Evolutionary conservation across 2,797 vertebrate genomes (phyloP).

Genomic region (Acanthornis magna): DNA sequence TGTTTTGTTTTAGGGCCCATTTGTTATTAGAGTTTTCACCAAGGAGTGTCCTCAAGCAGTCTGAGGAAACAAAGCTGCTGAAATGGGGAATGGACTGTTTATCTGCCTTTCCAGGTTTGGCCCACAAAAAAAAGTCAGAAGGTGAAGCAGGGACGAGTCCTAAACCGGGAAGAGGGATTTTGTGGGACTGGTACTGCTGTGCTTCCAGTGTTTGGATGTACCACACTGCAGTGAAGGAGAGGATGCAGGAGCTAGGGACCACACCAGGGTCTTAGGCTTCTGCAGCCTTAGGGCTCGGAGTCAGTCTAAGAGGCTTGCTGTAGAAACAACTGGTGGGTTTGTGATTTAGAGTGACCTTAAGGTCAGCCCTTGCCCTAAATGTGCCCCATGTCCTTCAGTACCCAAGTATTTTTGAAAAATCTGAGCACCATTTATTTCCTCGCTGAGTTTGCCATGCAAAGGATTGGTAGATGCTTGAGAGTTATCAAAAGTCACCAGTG

Average conservation of each 20-base stretch:
- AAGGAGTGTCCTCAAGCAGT: neutral
- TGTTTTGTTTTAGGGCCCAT: neutral
- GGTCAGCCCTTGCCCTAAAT: neutral
- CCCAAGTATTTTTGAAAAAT: neutral
- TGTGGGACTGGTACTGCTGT: neutral
- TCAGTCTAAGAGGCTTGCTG: neutral
- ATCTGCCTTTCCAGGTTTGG: neutral
- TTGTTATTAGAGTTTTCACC: neutral
- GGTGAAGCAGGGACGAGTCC: neutral
- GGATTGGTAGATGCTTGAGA: neutral
- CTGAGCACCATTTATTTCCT: neutral
- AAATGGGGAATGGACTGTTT: neutral
- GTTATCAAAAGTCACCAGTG: neutral
- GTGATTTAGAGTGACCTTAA: neutral
- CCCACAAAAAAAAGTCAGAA: neutral
- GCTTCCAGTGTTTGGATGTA: neutral
- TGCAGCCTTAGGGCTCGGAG: neutral
- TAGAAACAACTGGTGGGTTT: neutral
- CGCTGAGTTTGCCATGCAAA: neutral
- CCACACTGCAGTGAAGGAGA: accelerated
- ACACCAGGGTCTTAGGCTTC: neutral
- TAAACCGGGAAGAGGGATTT: neutral
- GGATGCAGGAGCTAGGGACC: neutral
- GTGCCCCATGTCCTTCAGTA: neutral
- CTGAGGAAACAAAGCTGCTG: neutral